Conservation (phyloP, 2,113 vertebrate species). For the Alces alces region DNA sequence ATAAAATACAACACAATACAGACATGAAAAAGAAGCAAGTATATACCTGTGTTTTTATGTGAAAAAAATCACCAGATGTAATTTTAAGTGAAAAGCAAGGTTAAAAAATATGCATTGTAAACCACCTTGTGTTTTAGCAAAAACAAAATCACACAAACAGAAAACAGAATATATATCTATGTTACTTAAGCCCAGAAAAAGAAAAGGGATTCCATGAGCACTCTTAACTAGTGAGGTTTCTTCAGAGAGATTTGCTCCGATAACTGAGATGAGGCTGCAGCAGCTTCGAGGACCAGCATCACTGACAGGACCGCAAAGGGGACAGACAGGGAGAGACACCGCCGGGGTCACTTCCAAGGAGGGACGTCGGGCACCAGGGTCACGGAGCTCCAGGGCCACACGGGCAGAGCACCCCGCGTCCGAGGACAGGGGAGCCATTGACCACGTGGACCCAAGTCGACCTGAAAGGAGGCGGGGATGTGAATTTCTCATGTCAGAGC, state of each 20-base stretch:
- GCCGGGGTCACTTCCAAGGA: not conserved
- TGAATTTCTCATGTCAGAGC: fast-evolving
- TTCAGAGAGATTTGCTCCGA: not conserved
- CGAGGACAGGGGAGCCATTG: fast-evolving
- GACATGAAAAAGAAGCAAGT: not conserved
- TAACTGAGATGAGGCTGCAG: not conserved
- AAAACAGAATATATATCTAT: too few species aligned
- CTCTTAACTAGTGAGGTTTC: not conserved
- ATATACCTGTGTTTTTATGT: not conserved
- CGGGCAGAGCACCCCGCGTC: fast-evolving
- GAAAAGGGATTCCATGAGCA: not conserved
- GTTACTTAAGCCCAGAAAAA: fast-evolving
- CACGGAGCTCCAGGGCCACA: too few species aligned
- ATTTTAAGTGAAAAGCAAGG: not conserved
- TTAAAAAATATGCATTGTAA: not conserved
- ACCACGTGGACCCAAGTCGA: not conserved
- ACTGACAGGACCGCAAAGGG: not conserved
- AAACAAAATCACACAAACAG: not conserved
- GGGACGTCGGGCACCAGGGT: fast-evolving
- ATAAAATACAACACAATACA: not conserved
- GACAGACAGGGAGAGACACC: not conserved
- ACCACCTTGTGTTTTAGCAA: not conserved
- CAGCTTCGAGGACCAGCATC: fast-evolving
- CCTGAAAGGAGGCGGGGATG: not conserved
- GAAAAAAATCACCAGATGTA: not conserved